phyloP scores from a whole-genome alignment of 2,113 vertebrate genomes.

The Struthidea cinerea region DNA sequence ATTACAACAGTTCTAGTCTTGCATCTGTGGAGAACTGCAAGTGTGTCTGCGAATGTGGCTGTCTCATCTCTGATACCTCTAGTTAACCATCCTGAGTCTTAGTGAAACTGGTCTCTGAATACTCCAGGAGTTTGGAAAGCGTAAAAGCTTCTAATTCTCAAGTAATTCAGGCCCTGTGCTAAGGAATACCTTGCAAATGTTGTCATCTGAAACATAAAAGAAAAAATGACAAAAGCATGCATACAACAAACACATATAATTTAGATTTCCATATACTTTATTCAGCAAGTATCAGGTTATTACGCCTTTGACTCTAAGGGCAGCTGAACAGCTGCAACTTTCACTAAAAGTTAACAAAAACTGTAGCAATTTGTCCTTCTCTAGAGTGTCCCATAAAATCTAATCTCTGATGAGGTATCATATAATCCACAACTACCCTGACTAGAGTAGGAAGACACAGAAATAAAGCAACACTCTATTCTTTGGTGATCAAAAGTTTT shows the following conservation, averaged over 20 bases:
- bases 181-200: background rate
- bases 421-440: background rate
- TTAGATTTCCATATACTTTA: background rate
- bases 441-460: background rate
- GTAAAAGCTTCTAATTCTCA: background rate
- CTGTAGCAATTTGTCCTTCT: background rate
- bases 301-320: background rate
- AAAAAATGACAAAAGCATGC: background rate
- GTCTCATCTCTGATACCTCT: background rate
- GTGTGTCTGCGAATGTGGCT: no score
- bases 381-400: background rate
- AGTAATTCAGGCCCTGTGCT: background rate
- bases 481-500: background rate
- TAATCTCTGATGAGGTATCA: background rate
- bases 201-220: background rate
- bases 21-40: background rate
- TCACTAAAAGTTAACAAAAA: background rate
- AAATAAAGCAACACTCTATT: background rate
- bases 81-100: no score
- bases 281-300: background rate
- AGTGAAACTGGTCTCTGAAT: background rate
- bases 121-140: background rate
- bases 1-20: background rate
- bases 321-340: background rate
- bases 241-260: background rate